phyloP scores from a whole-genome alignment of 2,113 vertebrate species.

The Halcyon malimbica region DNA sequence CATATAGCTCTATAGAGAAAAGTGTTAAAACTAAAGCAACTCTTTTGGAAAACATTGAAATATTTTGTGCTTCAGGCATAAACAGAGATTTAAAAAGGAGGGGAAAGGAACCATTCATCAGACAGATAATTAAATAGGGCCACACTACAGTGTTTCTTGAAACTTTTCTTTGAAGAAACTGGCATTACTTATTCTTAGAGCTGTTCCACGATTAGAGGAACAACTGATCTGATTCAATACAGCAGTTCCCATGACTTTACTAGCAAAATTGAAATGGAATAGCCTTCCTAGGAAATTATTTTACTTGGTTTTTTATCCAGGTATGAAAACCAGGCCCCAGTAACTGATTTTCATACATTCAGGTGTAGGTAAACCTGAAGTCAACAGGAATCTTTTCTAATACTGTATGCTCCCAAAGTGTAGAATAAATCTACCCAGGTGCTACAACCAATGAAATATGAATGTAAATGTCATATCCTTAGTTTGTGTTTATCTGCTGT shows the following conservation, averaged over 20 bases:
- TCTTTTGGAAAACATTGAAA: not conserved
- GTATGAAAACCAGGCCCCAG: not conserved
- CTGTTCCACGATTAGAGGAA: not conserved
- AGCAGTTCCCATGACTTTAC: not conserved
- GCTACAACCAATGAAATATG: not conserved
- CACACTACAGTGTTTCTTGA: not conserved
- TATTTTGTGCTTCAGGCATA: slow-evolving; percentile 3
- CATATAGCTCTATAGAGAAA: not conserved
- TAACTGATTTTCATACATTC: not conserved
- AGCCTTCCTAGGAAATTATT: not conserved
- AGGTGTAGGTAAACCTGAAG: not conserved
- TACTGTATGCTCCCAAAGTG: not conserved
- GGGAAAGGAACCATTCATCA: not conserved
- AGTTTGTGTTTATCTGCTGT: not conserved
- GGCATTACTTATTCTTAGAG: not conserved
- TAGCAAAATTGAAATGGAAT: not conserved
- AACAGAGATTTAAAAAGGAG: not conserved
- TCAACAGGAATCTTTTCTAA: not conserved
- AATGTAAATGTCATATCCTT: not conserved
- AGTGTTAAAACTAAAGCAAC: not conserved
- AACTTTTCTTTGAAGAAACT: not conserved
- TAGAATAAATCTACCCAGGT: not conserved
- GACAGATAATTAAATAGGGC: not conserved
- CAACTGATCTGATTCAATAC: not conserved
- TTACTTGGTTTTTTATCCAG: not conserved